Conservation (phyloP, 2,113 vertebrate genomes). For the Morone saxatilis region DNA sequence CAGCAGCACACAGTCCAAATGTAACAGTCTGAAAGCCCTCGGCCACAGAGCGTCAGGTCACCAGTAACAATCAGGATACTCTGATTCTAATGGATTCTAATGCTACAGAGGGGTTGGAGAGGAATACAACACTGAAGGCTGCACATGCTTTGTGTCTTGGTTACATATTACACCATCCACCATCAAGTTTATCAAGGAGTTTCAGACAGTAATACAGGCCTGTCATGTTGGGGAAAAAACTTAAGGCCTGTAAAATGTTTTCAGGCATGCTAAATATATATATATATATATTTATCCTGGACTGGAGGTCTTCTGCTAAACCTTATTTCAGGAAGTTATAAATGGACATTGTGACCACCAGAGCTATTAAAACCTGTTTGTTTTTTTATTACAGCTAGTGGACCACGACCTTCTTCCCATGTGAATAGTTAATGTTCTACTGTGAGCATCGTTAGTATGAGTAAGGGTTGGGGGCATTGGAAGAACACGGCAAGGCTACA, state of each 20-base stretch:
- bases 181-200: neutral
- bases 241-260: neutral
- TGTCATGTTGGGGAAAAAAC: neutral
- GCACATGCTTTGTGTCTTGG: neutral
- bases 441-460: neutral
- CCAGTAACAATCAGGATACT: too few relatives aligned
- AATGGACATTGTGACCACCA: neutral
- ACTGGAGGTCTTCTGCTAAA: neutral
- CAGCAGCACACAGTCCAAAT: constrained; percentile 2
- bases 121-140: neutral
- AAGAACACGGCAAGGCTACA: neutral
- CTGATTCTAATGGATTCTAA: neutral
- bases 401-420: neutral
- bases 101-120: neutral
- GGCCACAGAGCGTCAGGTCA: neutral
- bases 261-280: neutral
- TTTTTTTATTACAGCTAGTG: neutral
- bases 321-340: neutral
- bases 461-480: neutral
- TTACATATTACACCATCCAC: neutral
- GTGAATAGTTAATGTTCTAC: constrained; percentile 42
- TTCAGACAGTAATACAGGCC: neutral
- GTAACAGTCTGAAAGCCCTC: neutral
- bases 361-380: neutral
- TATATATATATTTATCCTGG: neutral